These are phyloP conservation scores for Galerucella calmariensis DNA, from an alignment of 2,888 invertebrate species.

Conservation along the genomic window DNA sequence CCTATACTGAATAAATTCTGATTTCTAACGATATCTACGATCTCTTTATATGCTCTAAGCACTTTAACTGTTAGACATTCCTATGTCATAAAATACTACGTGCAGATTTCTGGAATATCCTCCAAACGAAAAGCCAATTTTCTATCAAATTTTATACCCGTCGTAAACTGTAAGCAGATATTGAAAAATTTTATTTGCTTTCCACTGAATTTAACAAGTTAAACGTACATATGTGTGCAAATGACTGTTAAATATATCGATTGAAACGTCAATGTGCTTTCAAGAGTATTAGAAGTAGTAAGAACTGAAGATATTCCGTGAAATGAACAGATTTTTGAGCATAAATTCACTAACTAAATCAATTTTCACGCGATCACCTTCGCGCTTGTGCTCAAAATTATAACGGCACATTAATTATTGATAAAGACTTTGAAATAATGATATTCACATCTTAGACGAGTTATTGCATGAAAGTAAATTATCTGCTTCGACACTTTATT, in stretches of 20 bases:
- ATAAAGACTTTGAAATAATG: background rate
- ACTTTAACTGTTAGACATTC: background rate
- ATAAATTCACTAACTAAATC: too few relatives aligned
- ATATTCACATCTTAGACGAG: background rate
- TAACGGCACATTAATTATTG: background rate
- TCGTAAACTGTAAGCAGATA: background rate
- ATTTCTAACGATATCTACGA: background rate
- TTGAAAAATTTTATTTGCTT: background rate
- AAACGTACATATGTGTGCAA: background rate
- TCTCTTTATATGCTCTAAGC: background rate
- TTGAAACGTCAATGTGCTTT: background rate
- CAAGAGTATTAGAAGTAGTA: background rate
- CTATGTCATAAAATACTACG: background rate
- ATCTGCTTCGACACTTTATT: slow-evolving; percentile 1
- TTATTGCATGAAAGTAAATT: slow-evolving; percentile 7
- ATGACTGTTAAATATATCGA: background rate
- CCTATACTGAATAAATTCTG: background rate
- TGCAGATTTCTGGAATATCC: background rate
- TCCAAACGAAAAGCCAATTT: background rate
- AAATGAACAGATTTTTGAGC: too few relatives aligned
- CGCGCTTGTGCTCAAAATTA: background rate
- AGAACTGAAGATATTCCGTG: too few relatives aligned
- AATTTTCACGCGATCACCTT: too few relatives aligned
- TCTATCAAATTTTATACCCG: background rate
- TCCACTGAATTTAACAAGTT: background rate